Base-by-base conservation (phyloP, 2,888 invertebrate genomes). In the Eupithecia vulgata region DNA sequence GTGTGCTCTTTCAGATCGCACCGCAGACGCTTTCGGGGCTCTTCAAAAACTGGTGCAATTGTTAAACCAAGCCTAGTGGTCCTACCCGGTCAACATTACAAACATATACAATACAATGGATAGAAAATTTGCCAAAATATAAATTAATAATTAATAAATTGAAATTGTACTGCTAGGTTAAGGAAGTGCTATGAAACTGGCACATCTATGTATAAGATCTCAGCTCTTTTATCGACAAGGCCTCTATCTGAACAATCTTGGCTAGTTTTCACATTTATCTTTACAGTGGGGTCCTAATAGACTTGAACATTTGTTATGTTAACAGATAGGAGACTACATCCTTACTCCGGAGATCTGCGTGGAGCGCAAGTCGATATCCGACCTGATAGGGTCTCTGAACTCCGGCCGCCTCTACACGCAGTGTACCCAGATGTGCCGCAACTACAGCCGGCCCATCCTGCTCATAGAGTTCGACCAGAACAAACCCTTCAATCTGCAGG, bases 381-480 rank as follows among this genome's bases (percentile, higher is more conserved):
- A 99, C 95, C 95, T 99, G 80, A 98, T 99, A 82, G 98, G 99
- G 8, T 99, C 99, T 0, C 94, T 99, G 42, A 98, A 98, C 90
- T 98, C 97, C 62, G 99, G 99, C 0, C 96, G 99, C 21, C 95
- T 99, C 40, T 99, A 98, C 91, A 98, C 98, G 86, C 99, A 99
- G 91, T 98, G 98, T 79, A 97, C 97, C 59, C 97, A 98, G 77
- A 99, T 99, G 99, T 97, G 97, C 74, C 95, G 99, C 35, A 96
- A 97, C 91, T 99, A 99, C 88, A 95, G 96, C 34, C 97, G 97
- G 81, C 98, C 99, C 0, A 97, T 99, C 90, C 94, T 99, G 48
- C 95, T 99, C 0, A 99, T 99, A 68, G 99, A 99, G 92, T 99
- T 99, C 92, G 99, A 99, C 92, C 97, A 98, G 87, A 98, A 97